These are phyloP conservation scores for Resseliella maxima DNA, from an alignment of 2,888 invertebrate species.

Conservation along the genomic window DNA sequence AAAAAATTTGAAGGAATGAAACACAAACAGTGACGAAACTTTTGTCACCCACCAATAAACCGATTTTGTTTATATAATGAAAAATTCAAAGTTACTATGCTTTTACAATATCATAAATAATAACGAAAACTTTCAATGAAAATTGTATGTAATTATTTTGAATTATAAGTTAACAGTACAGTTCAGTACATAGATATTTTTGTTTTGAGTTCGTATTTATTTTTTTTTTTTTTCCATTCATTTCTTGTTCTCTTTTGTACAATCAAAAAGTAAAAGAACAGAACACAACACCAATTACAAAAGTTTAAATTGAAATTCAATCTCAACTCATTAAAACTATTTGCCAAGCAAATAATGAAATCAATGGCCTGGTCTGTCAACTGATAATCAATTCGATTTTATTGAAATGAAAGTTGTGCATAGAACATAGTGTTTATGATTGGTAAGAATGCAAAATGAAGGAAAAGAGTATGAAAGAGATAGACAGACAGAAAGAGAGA, in stretches of 20 bases:
- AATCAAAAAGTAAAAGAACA: background rate
- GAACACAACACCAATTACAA: conserved; percentile 32
- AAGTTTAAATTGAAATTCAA: conserved; percentile 45
- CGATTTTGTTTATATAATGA: background rate
- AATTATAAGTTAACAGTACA: background rate
- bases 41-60: background rate
- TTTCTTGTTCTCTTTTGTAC: background rate
- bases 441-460: background rate
- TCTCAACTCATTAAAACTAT: conserved; percentile 50
- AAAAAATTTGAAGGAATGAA: no score
- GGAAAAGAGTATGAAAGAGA: no score
- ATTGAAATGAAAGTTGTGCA: background rate
- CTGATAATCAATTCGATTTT: background rate
- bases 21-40: background rate
- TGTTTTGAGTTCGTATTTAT: background rate
- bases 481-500: no score
- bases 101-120: background rate
- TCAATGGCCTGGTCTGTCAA: conserved; percentile 40
- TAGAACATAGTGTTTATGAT: background rate
- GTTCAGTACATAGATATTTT: no score
- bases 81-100: background rate
- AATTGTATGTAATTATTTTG: background rate
- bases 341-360: conserved; percentile 12
- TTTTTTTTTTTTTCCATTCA: background rate
- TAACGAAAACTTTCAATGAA: background rate